Evolutionary conservation across 2,888 invertebrate species (phyloP).

Genomic region (Alsophila aescularia): DNA sequence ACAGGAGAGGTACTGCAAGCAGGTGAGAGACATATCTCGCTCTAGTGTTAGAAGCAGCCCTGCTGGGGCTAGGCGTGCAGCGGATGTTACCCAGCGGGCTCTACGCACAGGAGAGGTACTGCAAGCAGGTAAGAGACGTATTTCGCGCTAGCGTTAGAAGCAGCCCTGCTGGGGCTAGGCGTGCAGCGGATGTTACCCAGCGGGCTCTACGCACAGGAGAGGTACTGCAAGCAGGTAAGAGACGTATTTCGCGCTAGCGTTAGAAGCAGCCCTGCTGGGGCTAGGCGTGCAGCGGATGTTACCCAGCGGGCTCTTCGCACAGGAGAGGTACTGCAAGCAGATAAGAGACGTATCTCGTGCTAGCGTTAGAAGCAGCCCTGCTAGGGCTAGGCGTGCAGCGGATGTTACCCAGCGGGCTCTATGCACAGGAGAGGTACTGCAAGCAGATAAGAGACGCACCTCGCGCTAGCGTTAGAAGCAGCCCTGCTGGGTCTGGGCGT

Average conservation of each 20-base stretch:
- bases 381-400: no score
- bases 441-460: no score
- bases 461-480: no score
- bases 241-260: conserved; percentile 89
- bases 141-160: conserved; percentile 90
- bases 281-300: conserved; percentile 91
- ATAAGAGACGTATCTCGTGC: no score
- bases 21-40: conserved; percentile 86
- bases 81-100: conserved; percentile 91
- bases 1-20: conserved; percentile 85
- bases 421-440: no score
- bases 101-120: conserved; percentile 88
- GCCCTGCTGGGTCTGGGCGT: no score
- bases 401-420: no score
- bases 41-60: conserved; percentile 90
- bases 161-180: conserved; percentile 90
- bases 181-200: conserved; percentile 91
- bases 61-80: conserved; percentile 91
- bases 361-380: no score
- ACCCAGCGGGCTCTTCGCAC: conserved; percentile 91
- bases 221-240: conserved; percentile 75
- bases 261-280: conserved; percentile 91
- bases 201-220: conserved; percentile 90
- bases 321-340: conserved; percentile 84
- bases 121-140: conserved; percentile 84